Evolutionary conservation across 2,113 vertebrate genomes (phyloP), one percentile per base, ranked within the genome.

Genomic region (Rhegmatorhina hoffmannsi): DNA sequence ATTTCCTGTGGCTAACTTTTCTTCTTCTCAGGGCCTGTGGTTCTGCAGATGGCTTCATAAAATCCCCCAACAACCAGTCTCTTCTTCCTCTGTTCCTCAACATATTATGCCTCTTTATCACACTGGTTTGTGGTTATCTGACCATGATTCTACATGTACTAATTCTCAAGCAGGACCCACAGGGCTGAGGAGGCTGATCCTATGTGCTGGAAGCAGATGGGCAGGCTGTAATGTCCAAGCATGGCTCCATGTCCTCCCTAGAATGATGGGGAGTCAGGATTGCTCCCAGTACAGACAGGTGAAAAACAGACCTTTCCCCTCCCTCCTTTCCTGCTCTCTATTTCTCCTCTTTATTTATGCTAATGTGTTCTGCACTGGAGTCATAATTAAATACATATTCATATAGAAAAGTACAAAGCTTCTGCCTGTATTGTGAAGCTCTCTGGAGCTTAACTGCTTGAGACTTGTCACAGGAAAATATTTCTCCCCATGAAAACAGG

Each of bases 331-430:
- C 76, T 89, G 93, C 88, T 58, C 95, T 92, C 79, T 85, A n/a
- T 67, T 92, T 95, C 84, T 77, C 87, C 91, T 89, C 34, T 94
- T 97, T 96, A 96, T 96, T 97, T 97, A 95, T 96, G 90, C 96
- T 97, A 95, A 94, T 96, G 89, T 23, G 86, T 76, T 96, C 95
- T 69, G 67, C 66, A 70, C 73, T 52, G 52, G 84, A 52, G 75
- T 72, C 88, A 89, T 95, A 95, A 95, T 93, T 80, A 94, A 97
- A 94, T 83, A 90, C 84, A 96, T 96, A 95, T 94, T 96, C 77
- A 93, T 46, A 83, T 29, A 70, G 90, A 81, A 53, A 92, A 58
- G 80, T 94, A 93, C 90, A 60, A 70, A 95, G 93, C 96, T 64
- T 40, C 87, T 94, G 81, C 73, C 79, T 88, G 81, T 67, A 69